Percentiles rank a stretch among this genome's conserved stretches.
phyloP scores from a whole-genome alignment of 2,888 invertebrate genomes.

The Linnaemya tessellans region DNA sequence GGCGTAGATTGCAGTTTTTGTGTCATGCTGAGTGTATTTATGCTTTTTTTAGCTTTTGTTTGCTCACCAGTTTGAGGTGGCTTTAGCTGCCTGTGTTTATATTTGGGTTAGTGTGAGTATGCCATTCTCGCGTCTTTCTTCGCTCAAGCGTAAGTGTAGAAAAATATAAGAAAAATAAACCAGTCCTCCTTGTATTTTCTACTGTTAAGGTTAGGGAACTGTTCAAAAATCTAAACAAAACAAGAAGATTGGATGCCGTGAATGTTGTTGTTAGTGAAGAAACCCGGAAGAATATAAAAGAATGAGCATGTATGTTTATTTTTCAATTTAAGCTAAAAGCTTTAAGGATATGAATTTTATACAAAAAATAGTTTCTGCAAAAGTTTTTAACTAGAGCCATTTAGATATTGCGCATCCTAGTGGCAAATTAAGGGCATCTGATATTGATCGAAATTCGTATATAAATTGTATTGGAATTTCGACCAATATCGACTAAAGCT shows the following conservation, averaged over 20 bases:
- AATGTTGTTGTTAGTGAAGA: conserved; percentile 47
- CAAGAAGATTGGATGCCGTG: conserved; percentile 17
- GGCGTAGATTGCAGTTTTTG: conserved; percentile 53
- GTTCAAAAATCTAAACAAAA: conserved; percentile 28
- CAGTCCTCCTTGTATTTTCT: conserved; percentile 18
- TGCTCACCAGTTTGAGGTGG: conserved; percentile 25
- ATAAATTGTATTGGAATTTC: too few species aligned
- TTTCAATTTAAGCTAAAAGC: conserved; percentile 5
- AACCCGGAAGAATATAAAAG: conserved; percentile 32
- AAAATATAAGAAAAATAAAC: conserved; percentile 55
- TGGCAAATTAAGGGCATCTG: too few species aligned
- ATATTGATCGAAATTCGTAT: too few species aligned
- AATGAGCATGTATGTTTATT: neutral
- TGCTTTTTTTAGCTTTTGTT: conserved; percentile 56
- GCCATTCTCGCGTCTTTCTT: conserved; percentile 49
- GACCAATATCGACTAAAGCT: too few species aligned
- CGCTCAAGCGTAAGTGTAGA: conserved; percentile 65
- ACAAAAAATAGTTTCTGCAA: neutral
- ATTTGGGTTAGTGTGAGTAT: conserved; percentile 23
- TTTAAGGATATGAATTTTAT: neutral
- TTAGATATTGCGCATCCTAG: too few species aligned
- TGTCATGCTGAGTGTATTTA: conserved; percentile 61
- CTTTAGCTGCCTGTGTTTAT: conserved; percentile 28
- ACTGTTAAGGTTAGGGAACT: conserved; percentile 1
- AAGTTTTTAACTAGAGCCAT: neutral